phyloP scores from a whole-genome alignment of 2,797 vertebrate species.

The Sandelia bainsii region DNA sequence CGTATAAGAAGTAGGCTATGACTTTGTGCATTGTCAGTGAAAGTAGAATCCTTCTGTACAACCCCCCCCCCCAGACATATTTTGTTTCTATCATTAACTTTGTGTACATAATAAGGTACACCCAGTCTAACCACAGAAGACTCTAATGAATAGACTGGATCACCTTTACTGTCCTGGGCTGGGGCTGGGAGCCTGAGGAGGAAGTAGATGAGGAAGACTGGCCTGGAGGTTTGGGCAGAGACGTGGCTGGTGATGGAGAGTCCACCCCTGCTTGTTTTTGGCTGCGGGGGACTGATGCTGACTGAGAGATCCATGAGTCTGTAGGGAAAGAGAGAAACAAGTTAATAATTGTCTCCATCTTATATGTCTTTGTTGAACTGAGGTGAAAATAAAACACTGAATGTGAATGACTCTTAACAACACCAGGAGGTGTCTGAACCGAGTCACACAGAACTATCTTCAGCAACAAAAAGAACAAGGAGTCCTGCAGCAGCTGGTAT shows the following conservation, averaged over 20 bases:
- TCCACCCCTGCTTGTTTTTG: constrained; percentile 96
- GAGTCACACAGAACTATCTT: no score
- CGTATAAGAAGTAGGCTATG: neutral
- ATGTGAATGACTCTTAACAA: no score
- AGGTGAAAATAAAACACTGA: neutral
- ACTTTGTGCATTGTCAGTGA: neutral
- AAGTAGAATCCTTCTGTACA: neutral
- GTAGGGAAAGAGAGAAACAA: neutral
- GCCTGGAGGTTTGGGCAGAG: constrained; percentile 94
- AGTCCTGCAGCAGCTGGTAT: no score
- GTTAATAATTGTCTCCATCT: neutral
- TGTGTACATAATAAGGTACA: neutral
- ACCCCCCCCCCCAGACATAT: neutral
- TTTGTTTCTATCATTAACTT: no score
- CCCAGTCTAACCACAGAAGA: neutral
- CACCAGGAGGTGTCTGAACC: no score
- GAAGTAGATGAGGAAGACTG: constrained; percentile 89
- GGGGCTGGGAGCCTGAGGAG: constrained; percentile 88
- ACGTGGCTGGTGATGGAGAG: constrained; percentile 92
- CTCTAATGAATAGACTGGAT: constrained; percentile 6
- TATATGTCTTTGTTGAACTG: neutral
- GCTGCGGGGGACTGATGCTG: constrained; percentile 96
- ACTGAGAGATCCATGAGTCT: constrained; percentile 99
- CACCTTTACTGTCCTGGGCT: constrained; percentile 93
- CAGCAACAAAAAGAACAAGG: no score